Percentiles rank a stretch among this genome's conserved stretches.
phyloP scores from a whole-genome alignment of 2,888 invertebrate genomes.

The Caenorhabditis doughertyi region DNA sequence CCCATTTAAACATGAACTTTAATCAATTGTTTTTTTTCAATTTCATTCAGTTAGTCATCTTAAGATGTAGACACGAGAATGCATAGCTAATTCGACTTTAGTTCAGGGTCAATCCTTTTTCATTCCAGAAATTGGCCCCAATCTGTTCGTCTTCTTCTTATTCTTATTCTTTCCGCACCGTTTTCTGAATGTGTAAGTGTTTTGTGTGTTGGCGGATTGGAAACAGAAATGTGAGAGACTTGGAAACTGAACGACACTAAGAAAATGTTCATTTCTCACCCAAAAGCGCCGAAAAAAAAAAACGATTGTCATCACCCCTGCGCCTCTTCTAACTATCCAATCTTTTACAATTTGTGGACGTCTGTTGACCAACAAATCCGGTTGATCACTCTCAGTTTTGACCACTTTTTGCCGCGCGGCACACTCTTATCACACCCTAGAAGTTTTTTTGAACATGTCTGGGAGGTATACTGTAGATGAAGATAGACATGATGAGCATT shows the following conservation, averaged over 20 bases:
- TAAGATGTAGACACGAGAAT: conserved; percentile 23
- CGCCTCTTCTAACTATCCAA: conserved; percentile 1
- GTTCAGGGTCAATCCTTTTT: conserved; percentile 62
- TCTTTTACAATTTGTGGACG: conserved; percentile 5
- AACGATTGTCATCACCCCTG: conserved; percentile 58
- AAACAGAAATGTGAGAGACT: conserved; percentile 34
- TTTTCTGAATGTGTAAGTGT: conserved; percentile 43
- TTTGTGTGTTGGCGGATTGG: conserved; percentile 39
- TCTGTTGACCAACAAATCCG: conserved; percentile 46
- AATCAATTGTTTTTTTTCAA: conserved; percentile 11
- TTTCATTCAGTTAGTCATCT: conserved; percentile 1
- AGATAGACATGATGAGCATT: not conserved
- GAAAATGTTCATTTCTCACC: conserved; percentile 56
- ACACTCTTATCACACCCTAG: conserved; percentile 45
- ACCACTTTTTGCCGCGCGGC: conserved; percentile 36
- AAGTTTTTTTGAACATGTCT: conserved; percentile 8
- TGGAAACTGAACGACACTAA: conserved; percentile 37
- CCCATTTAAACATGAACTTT: not conserved
- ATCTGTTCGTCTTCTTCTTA: conserved; percentile 39
- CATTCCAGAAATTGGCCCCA: conserved; percentile 64
- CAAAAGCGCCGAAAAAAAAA: conserved; percentile 49
- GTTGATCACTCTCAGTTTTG: conserved; percentile 46
- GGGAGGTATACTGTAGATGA: not conserved
- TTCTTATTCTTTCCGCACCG: conserved; percentile 28
- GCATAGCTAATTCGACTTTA: conserved; percentile 62